A percentile compares a stretch with the other conserved stretches of the same genome.
phyloP scores from a whole-genome alignment of 2,888 invertebrate genomes.

The Eumerus sabulonum region DNA sequence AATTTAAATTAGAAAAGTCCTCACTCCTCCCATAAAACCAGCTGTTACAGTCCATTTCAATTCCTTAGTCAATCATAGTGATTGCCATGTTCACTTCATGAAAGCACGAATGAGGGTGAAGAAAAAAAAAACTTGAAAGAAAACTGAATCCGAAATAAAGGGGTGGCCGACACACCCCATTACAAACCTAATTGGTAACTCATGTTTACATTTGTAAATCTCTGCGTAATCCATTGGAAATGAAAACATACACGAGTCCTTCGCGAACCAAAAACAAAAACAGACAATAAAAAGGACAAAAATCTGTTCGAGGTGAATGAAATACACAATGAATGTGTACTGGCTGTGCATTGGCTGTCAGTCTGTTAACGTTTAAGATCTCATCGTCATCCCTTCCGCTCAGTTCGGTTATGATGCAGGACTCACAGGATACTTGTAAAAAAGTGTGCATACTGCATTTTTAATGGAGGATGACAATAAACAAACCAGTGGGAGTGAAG shows the following conservation, averaged over 20 bases:
- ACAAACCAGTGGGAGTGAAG: conserved; percentile 11
- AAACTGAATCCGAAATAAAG: conserved; percentile 12
- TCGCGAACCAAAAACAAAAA: neutral
- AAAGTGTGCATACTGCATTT: conserved; percentile 24
- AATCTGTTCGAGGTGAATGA: no score
- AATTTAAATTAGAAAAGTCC: conserved; percentile 35
- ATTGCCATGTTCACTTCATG: conserved; percentile 23
- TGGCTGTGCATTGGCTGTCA: conserved; percentile 8
- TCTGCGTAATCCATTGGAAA: conserved; percentile 58
- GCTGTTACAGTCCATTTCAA: conserved; percentile 48
- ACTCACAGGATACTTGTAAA: neutral
- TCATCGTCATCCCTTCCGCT: conserved; percentile 13
- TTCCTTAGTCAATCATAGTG: conserved; percentile 22
- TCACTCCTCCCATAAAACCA: conserved; percentile 49
- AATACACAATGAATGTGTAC: no score
- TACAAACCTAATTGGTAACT: conserved; percentile 49
- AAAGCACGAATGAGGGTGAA: neutral
- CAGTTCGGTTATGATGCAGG: no score
- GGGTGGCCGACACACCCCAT: conserved; percentile 29
- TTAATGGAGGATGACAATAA: conserved; percentile 47
- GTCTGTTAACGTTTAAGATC: conserved; percentile 33
- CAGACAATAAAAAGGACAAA: no score
- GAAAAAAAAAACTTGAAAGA: conserved; percentile 1
- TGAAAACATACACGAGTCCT: conserved; percentile 22
- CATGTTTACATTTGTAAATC: conserved; percentile 66